Conservation (phyloP, 2,113 vertebrate species). For the Pollachius pollachius region DNA sequence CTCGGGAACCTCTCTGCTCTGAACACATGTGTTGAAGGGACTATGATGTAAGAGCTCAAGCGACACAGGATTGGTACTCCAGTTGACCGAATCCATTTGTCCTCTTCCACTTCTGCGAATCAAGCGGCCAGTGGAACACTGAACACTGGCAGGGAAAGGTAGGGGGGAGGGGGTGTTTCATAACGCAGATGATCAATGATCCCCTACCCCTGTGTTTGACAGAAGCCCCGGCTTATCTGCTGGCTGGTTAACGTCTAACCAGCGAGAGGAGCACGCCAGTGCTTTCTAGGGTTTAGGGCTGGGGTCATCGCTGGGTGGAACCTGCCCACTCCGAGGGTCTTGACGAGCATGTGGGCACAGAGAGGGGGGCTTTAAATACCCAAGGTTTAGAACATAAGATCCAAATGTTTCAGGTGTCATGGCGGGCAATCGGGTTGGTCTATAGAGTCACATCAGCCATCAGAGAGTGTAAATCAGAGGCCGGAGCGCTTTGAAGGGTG, state of each 20-base stretch:
- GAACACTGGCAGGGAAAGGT: constrained; percentile 19
- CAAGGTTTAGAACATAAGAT: too few relatives aligned
- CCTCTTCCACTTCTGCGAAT: constrained; percentile 51
- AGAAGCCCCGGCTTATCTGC: constrained; percentile 61
- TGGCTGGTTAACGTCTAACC: constrained; percentile 68
- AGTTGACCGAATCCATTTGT: constrained; percentile 37
- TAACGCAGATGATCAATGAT: constrained; percentile 72
- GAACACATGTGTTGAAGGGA: too few relatives aligned
- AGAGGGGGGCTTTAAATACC: not conserved
- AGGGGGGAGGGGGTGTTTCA: constrained; percentile 50
- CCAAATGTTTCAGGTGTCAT: too few relatives aligned
- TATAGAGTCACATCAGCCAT: too few relatives aligned
- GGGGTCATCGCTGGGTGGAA: constrained; percentile 30
- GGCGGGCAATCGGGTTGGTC: too few relatives aligned
- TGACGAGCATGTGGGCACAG: constrained; percentile 16
- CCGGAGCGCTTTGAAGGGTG: not conserved
- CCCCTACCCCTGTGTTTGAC: constrained; percentile 63
- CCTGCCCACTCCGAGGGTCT: not conserved
- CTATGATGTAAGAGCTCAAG: too few relatives aligned
- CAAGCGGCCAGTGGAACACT: constrained; percentile 12
- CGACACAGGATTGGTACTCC: too few relatives aligned
- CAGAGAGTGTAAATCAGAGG: not conserved
- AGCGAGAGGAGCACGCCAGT: constrained; percentile 32
- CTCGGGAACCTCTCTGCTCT: too few relatives aligned
- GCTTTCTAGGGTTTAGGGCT: constrained; percentile 16